Evolutionary conservation across 2,888 invertebrate species (phyloP).

Genomic region (Ophion slaviceki): DNA sequence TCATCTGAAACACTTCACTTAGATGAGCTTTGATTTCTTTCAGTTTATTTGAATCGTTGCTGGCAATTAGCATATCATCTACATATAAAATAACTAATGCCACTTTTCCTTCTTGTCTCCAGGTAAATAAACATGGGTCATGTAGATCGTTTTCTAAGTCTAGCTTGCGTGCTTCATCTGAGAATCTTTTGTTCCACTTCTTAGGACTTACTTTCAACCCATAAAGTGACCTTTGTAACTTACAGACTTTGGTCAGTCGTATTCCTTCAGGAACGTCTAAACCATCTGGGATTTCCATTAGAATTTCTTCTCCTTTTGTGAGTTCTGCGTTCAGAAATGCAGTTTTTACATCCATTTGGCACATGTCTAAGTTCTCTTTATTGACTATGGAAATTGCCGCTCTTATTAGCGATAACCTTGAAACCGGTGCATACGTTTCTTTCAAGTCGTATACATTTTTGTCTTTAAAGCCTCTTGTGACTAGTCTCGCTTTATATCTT

Average conservation of each 20-base stretch:
- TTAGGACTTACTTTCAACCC: constrained; percentile 59
- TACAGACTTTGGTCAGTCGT: constrained; percentile 37
- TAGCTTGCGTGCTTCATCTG: constrained; percentile 57
- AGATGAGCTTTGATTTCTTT: constrained; percentile 60
- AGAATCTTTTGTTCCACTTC: constrained; percentile 59
- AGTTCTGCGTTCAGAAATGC: constrained; percentile 45
- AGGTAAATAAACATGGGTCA: constrained; percentile 69
- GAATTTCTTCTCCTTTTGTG: constrained; percentile 40
- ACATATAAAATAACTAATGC: constrained; percentile 63
- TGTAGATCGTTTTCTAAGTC: constrained; percentile 65
- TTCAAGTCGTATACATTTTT: constrained; percentile 51
- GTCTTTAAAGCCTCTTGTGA: constrained; percentile 61
- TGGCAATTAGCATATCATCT: constrained; percentile 21
- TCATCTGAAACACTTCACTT: constrained; percentile 67
- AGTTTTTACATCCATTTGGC: constrained; percentile 59
- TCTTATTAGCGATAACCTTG: constrained; percentile 58
- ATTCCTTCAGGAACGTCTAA: constrained; percentile 6
- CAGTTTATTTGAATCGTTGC: constrained; percentile 63
- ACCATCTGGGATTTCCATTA: constrained; percentile 57
- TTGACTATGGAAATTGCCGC: constrained; percentile 55
- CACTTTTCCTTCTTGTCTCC: constrained; percentile 62
- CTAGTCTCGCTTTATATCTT: constrained; percentile 57
- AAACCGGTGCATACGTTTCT: constrained; percentile 67
- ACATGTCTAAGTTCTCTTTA: constrained; percentile 40
- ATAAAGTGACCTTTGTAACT: constrained; percentile 51